These are phyloP conservation scores for Caerostris darwini DNA, from an alignment of 1,140 invertebrate genomes.

Conservation along the genomic window DNA sequence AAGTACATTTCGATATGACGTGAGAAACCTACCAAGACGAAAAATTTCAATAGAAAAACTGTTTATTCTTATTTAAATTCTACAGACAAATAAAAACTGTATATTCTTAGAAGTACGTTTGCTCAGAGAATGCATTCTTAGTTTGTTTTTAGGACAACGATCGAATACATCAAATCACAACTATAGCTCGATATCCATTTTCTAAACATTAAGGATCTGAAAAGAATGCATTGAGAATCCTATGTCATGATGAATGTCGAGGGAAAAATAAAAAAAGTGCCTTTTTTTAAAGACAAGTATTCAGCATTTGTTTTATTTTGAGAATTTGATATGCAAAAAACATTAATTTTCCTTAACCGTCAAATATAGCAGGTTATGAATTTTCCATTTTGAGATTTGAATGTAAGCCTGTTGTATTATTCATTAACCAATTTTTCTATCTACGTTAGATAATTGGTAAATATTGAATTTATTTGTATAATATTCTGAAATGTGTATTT, in stretches of 20 bases:
- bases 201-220: neutral
- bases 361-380: no score
- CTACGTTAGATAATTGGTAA: no score
- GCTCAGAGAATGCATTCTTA: neutral
- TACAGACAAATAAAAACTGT: neutral
- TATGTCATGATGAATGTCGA: neutral
- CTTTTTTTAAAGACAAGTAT: no score
- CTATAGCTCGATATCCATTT: neutral
- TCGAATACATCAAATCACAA: neutral
- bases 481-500: no score
- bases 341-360: no score
- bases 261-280: no score
- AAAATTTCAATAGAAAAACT: neutral
- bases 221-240: neutral
- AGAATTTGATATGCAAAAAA: no score
- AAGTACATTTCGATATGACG: neutral
- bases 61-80: slow-evolving; percentile 3
- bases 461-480: no score
- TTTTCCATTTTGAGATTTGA: no score
- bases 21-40: neutral
- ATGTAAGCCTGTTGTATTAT: no score
- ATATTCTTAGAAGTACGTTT: neutral
- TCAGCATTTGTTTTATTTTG: neutral
- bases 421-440: no score
- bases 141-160: slow-evolving; percentile 1